phyloP scores from a whole-genome alignment of 2,797 vertebrate species.

The Ctenosaura bakeri region DNA sequence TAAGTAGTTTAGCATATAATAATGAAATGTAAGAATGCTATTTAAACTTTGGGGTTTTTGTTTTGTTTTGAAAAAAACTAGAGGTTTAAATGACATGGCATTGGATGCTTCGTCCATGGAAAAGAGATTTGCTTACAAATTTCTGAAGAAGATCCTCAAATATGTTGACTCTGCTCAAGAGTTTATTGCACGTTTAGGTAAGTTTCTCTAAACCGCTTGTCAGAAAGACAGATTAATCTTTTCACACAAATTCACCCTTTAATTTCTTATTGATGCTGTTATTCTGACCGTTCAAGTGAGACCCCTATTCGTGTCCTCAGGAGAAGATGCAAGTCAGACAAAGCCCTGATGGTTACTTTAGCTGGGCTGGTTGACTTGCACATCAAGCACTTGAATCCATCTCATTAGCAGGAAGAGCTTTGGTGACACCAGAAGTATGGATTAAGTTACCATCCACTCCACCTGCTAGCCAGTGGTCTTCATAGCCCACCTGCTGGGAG shows the following conservation, averaged over 20 bases:
- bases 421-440: too few relatives aligned
- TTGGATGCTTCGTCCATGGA: constrained; percentile 97
- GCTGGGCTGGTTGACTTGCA: neutral
- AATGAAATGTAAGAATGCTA: neutral
- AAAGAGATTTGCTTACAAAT: constrained; percentile 97
- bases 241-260: neutral
- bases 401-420: too few relatives aligned
- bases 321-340: neutral
- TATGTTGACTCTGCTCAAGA: constrained; percentile 98
- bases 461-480: too few relatives aligned
- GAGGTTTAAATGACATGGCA: constrained; percentile 91
- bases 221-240: neutral
- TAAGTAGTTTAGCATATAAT: neutral
- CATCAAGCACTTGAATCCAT: too few relatives aligned
- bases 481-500: too few relatives aligned
- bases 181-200: constrained; percentile 96
- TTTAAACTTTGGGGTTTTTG: constrained; percentile 34
- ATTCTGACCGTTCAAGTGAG: neutral
- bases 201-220: constrained; percentile 52
- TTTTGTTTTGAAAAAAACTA: constrained; percentile 68
- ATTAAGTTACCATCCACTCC: too few relatives aligned
- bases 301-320: neutral
- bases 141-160: constrained; percentile 96
- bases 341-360: neutral
- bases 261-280: neutral